Evolutionary conservation across 2,888 invertebrate genomes (phyloP).

Genomic region (Ophioninae sp.): DNA sequence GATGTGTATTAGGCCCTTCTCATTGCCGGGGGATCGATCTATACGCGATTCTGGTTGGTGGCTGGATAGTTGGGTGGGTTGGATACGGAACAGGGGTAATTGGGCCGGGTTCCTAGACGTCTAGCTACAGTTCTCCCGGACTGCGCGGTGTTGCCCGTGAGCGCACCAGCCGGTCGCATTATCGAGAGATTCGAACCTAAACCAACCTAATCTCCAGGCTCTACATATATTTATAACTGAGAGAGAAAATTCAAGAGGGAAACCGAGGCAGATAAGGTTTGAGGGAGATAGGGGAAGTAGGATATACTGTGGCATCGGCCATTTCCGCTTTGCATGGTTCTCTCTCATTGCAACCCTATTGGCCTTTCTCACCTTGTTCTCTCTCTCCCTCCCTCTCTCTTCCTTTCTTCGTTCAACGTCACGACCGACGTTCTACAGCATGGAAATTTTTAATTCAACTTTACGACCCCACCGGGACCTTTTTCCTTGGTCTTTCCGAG

Average conservation of each 20-base stretch:
- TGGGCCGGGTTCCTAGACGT: slow-evolving; percentile 60
- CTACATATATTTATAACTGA: slow-evolving; percentile 18
- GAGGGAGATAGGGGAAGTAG: slow-evolving; percentile 1
- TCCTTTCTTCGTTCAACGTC: slow-evolving; percentile 23
- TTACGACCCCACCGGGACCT: slow-evolving; percentile 69
- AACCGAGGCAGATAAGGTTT: background rate
- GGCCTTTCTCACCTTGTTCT: slow-evolving; percentile 24
- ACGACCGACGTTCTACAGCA: slow-evolving; percentile 57
- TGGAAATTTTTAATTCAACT: slow-evolving; percentile 73
- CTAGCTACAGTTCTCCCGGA: slow-evolving; percentile 18
- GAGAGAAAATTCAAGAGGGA: slow-evolving; percentile 2
- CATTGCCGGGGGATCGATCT: background rate
- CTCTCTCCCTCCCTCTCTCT: slow-evolving; percentile 7
- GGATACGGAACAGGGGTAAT: slow-evolving; percentile 59
- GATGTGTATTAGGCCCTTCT: slow-evolving; percentile 11
- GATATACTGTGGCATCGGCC: slow-evolving; percentile 48
- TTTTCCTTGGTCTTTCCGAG: slow-evolving; percentile 33
- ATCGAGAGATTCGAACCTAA: slow-evolving; percentile 65
- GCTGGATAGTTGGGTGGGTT: slow-evolving; percentile 30
- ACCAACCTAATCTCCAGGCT: slow-evolving; percentile 65
- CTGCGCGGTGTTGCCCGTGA: slow-evolving; percentile 38
- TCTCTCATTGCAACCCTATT: slow-evolving; percentile 28
- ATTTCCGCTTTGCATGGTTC: slow-evolving; percentile 54
- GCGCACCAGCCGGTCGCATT: slow-evolving; percentile 62
- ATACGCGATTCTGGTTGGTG: slow-evolving; percentile 19